Evolutionary conservation across 2,797 vertebrate genomes (phyloP), one percentile per base, ranked within the genome.

Genomic region (Peromyscus nudipes): DNA sequence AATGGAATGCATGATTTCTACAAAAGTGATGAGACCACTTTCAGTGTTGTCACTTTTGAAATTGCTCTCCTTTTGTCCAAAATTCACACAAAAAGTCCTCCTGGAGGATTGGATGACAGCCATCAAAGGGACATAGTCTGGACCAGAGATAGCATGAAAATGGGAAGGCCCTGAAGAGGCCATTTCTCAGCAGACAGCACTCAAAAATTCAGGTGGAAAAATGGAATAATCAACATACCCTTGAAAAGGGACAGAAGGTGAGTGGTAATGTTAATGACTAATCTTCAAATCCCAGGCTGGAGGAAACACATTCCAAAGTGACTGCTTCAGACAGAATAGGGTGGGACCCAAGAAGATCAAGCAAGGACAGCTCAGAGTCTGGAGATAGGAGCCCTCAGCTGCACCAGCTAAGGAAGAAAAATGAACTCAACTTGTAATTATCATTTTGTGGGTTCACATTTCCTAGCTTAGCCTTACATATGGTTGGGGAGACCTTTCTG

Each of bases 281-380:
- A 89, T 75, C 57, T 49, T 81, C 43, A 57, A 34, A 43, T 65
- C 81, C 14, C 13, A 16, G 40, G 55, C 7, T 8, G 31, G 29
- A 84, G 43, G 76, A 97, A 87, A 84, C 87, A 40, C 93, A 73
- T 71, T 81, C 75, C 95, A 83, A 57, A 76, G 37, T 4, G 34
- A 76, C 87, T 37, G 14, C 77, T 64, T 1, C 16, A 89, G 43
- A 23, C 37, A 73, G 49, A 62, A 76, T 29, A n/a, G 79, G 86
- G 82, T 65, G 71, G 86, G 12, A 67, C 46, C 14, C 49, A 0
- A 65, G 55, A 82, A 60, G 69, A 67, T 75, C 14, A 77, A 84
- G 79, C 19, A 73, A 91, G 80, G 29, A 62, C 88, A 76, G 27
- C 60, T 40, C 64, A 55, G 85, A 81, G 19, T 62, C 82, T 31